A percentile compares a stretch with the other conserved stretches of the same genome.
Conservation (phyloP, 2,113 vertebrate genomes). For the Ahaetulla prasina region DNA sequence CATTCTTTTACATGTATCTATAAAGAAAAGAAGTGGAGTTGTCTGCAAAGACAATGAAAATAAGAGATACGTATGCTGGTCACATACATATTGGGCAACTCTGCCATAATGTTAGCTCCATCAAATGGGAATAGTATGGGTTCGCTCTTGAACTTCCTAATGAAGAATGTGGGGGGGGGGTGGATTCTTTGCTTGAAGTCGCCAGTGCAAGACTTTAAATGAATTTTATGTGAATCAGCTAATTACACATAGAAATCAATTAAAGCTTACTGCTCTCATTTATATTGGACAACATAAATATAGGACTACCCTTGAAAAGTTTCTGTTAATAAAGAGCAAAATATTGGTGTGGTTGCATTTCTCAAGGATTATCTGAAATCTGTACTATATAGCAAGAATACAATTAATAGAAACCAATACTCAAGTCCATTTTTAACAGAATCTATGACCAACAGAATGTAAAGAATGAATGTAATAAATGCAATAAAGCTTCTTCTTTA, state of each 20-base stretch:
- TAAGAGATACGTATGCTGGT: background rate
- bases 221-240: background rate
- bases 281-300: background rate
- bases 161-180: background rate
- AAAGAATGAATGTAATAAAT: background rate
- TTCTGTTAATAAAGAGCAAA: background rate
- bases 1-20: background rate
- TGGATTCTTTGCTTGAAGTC: background rate
- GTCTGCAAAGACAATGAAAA: background rate
- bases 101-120: background rate
- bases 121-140: background rate
- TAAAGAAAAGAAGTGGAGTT: background rate
- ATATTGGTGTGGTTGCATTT: background rate
- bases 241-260: constrained; percentile 8
- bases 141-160: background rate
- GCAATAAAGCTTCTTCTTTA: background rate
- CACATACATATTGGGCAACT: background rate
- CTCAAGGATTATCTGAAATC: background rate
- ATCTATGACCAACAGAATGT: background rate
- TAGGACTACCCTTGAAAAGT: background rate
- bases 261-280: background rate
- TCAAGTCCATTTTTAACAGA: background rate
- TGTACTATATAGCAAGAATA: background rate
- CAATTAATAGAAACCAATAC: background rate
- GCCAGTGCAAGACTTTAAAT: background rate